Conservation (phyloP, 2,113 vertebrate genomes). For the Coregonus clupeaformis region DNA sequence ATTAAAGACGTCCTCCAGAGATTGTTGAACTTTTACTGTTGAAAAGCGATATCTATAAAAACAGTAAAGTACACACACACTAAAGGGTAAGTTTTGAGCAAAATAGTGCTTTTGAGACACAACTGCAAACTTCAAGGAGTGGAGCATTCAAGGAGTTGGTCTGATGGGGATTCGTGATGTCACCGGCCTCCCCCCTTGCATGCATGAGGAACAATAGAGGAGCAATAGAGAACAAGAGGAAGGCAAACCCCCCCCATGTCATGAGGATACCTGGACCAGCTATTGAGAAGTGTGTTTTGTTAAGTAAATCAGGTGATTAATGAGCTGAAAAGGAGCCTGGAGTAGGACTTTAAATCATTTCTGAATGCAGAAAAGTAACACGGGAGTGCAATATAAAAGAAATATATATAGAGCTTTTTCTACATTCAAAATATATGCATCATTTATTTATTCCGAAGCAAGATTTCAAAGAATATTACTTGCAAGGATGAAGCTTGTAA, state of each 20-base stretch:
- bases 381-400: slow-evolving; percentile 25
- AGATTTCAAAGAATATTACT: not conserved
- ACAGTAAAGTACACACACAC: too few relatives aligned
- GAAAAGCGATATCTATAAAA: too few relatives aligned
- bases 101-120: too few relatives aligned
- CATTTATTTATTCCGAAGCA: slow-evolving; percentile 27
- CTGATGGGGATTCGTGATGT: too few relatives aligned
- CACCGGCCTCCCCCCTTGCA: too few relatives aligned
- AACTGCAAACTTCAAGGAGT: too few relatives aligned
- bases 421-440: slow-evolving; percentile 25
- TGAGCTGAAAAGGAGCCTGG: too few relatives aligned
- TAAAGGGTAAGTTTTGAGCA: too few relatives aligned
- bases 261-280: not conserved
- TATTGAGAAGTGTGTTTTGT: not conserved
- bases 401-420: not conserved
- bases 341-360: slow-evolving; percentile 38
- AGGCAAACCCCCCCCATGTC: not conserved
- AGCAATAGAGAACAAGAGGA: not conserved
- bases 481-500: slow-evolving; percentile 11
- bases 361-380: slow-evolving; percentile 27
- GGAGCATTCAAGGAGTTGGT: too few relatives aligned
- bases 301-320: slow-evolving; percentile 31
- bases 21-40: too few relatives aligned
- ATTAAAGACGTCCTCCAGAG: too few relatives aligned
- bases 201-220: too few relatives aligned